Percentiles rank a stretch among this genome's conserved stretches.
phyloP scores from a whole-genome alignment of 2,888 invertebrate genomes.

The Arge pagana region DNA sequence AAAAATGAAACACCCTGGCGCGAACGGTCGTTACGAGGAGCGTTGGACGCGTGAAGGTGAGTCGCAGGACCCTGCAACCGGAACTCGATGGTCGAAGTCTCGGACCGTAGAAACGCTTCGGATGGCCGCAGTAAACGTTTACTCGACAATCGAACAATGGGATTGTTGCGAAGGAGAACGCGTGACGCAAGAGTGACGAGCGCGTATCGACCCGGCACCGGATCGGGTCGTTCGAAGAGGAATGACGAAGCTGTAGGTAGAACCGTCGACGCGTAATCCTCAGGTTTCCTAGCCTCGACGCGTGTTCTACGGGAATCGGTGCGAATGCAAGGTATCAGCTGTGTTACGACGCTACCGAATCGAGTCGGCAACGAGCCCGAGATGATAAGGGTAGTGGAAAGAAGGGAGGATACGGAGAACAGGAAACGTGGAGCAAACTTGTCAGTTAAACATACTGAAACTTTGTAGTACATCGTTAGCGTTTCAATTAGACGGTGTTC shows the following conservation, averaged over 20 bases:
- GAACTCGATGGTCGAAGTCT: constrained; percentile 2
- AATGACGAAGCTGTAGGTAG: neutral
- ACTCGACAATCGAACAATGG: constrained; percentile 17
- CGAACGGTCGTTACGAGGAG: too few species aligned
- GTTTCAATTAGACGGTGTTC: constrained; percentile 18
- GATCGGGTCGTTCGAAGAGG: neutral
- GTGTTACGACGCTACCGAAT: too few species aligned
- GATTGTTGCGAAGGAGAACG: constrained; percentile 7
- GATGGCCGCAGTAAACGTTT: too few species aligned
- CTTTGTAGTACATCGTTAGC: constrained; percentile 14
- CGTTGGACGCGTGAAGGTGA: constrained; percentile 16
- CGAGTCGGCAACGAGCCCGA: too few species aligned
- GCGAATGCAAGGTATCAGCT: too few species aligned
- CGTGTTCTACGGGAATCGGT: too few species aligned
- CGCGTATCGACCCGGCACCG: constrained; percentile 11
- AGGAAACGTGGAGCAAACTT: neutral
- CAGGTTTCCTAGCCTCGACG: too few species aligned
- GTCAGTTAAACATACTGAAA: constrained; percentile 17
- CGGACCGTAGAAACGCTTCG: constrained; percentile 1
- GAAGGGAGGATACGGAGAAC: neutral
- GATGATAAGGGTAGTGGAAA: neutral
- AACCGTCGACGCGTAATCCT: neutral
- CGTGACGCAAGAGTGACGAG: neutral
- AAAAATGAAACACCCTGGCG: constrained; percentile 7
- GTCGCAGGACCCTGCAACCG: constrained; percentile 14